Evolutionary conservation across 1,140 invertebrate genomes (phyloP).

Genomic region (Zeugodacus cucurbitae): DNA sequence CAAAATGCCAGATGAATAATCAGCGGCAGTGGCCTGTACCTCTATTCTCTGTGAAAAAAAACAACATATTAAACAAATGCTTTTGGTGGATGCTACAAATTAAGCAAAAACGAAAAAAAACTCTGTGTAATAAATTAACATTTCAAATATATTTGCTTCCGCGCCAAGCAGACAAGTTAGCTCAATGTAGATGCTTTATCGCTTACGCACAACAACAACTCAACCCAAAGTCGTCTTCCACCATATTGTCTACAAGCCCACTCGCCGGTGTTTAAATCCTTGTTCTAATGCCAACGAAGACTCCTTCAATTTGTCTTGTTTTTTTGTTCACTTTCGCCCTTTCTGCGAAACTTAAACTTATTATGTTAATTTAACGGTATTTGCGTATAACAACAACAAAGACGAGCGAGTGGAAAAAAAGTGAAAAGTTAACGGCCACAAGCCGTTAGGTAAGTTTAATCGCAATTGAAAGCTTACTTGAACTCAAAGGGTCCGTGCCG

Average conservation of each 20-base stretch:
- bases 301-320: not conserved
- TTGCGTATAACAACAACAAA: not conserved
- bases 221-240: no score
- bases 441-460: not conserved
- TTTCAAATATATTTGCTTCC: not conserved
- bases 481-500: not conserved
- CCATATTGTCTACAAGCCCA: not conserved
- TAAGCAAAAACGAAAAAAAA: not conserved
- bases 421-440: not conserved
- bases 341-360: not conserved
- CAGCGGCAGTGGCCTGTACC: not conserved
- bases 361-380: slow-evolving; percentile 27
- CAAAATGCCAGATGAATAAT: not conserved
- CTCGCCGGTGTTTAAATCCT: not conserved
- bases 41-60: not conserved
- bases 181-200: no score
- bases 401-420: not conserved
- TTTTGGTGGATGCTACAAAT: not conserved
- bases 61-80: not conserved
- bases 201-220: no score
- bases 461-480: not conserved
- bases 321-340: not conserved
- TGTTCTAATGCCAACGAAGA: not conserved
- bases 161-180: no score
- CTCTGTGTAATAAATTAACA: no score